Evolutionary conservation across 1,140 invertebrate genomes (phyloP).

Genomic region (Magallana ariakensis): DNA sequence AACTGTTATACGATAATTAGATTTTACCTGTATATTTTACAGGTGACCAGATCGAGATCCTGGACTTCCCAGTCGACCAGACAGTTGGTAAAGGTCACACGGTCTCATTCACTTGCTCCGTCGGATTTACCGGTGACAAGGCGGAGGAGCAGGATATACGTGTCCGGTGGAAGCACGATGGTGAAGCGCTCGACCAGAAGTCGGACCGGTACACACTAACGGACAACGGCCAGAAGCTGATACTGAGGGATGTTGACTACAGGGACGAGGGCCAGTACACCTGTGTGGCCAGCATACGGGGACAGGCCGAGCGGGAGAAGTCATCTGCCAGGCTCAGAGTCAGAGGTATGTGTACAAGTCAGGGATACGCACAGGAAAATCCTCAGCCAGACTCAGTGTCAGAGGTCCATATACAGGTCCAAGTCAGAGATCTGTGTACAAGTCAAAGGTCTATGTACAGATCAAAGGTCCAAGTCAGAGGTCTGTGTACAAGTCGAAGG

Average conservation of each 20-base stretch:
- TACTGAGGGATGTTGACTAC: slow-evolving; percentile 95
- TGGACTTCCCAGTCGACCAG: slow-evolving; percentile 36
- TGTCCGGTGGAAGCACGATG: slow-evolving; percentile 67
- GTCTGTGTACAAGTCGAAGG: too few relatives aligned
- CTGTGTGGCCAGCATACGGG: slow-evolving; percentile 92
- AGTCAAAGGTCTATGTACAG: too few relatives aligned
- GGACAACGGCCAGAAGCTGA: slow-evolving; percentile 82
- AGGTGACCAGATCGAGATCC: slow-evolving; percentile 44
- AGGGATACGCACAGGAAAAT: too few relatives aligned
- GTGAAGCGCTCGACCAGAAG: slow-evolving; percentile 54
- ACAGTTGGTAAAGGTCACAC: slow-evolving; percentile 46
- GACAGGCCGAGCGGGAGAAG: slow-evolving; percentile 85
- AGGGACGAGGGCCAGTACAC: slow-evolving; percentile 96
- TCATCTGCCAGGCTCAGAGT: slow-evolving; percentile 92
- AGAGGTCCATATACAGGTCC: too few relatives aligned
- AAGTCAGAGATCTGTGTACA: too few relatives aligned
- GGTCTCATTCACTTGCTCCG: slow-evolving; percentile 47
- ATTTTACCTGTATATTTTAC: slow-evolving; percentile 8
- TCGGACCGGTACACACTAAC: slow-evolving; percentile 53
- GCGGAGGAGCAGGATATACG: slow-evolving; percentile 52
- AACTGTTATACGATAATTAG: too few relatives aligned
- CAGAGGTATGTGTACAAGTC: slow-evolving; percentile 83
- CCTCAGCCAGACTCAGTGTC: too few relatives aligned
- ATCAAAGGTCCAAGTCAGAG: too few relatives aligned
- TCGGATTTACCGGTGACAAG: slow-evolving; percentile 22